Evolutionary conservation across 2,888 invertebrate genomes (phyloP), one percentile per base, ranked within the genome.

Genomic region (Athalia rosae): DNA sequence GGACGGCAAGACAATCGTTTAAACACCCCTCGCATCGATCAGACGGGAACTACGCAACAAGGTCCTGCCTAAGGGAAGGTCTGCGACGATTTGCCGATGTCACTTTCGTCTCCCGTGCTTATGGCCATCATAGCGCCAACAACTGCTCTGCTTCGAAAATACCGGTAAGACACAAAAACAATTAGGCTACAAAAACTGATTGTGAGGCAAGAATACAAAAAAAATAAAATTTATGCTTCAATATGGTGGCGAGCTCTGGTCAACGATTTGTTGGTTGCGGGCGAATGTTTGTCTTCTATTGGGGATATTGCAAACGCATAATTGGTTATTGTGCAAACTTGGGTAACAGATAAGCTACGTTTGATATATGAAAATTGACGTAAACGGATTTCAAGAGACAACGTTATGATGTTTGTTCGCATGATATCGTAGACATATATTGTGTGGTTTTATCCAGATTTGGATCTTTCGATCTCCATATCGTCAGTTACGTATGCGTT

Each of bases 1-100:
- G 80, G 3, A 80, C 83, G 43, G 80, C 80, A 64, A 76, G 82
- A 80, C 87, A 81, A 85, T 84, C 88, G 85, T 84, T 78, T n/a
- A 82, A 81, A 77, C 82, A 83, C 56, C 59, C 83, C 28, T 41
- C 84, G 7, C 76, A 76, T 64, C 79, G 80, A 11, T 76, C 76
- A 7, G 43, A 61, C 56, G 79, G 28, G 28, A 28, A 28, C 28
- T 28, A 77, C n/a, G 58, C 61, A 76, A 80, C 81, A 79, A 83
- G 43, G 0, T 28, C 28, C 28, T 28, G 28, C 28, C 2, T 28
- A 28, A 28, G 28, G 28, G 28, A 28, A 6, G 58, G n/a, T 71
- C 9, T 58, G 1, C n/a, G 58, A 9, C 58, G 45, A 43, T 45
- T 58, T n/a, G 11, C 58, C 15, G 6, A n/a, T 7, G 3, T 7